These are phyloP conservation scores for Beroe ovata DNA, from an alignment of 37 sponge, comb jelly and placozoan species.

Conservation along the genomic window DNA sequence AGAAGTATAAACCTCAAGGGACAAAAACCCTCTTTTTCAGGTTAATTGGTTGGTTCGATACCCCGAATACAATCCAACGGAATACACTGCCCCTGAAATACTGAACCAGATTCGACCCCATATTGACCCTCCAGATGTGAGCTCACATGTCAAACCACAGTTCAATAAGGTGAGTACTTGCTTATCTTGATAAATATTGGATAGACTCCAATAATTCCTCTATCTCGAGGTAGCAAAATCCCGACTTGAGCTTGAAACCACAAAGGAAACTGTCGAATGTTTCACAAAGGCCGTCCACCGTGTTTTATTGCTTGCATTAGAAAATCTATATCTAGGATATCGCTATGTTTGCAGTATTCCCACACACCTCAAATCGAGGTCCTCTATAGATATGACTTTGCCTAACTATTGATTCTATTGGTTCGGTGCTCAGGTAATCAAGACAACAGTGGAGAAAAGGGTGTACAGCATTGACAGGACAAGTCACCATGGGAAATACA, in stretches of 20 bases:
- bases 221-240: no score
- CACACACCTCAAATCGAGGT: no score
- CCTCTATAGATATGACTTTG: neutral
- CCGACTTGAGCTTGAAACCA: no score
- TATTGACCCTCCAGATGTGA: conserved; percentile 12
- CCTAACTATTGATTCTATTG: neutral
- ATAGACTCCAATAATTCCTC: no score
- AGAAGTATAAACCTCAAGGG: no score
- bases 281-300: no score
- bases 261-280: no score
- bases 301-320: no score
- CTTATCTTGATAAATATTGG: no score
- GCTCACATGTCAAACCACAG: conserved; percentile 1
- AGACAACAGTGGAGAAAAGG: neutral
- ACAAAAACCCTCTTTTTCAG: no score
- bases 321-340: no score
- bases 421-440: conserved; percentile 1
- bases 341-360: no score
- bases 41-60: conserved; percentile 83
- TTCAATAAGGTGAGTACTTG: conserved; percentile 50
- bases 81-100: conserved; percentile 84
- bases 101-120: conserved; percentile 5
- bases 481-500: conserved; percentile 59
- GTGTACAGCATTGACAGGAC: conserved; percentile 30
- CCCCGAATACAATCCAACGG: conserved; percentile 89